phyloP scores from a whole-genome alignment of 2,888 invertebrate species.

The Prosopocoilus inquinatus region DNA sequence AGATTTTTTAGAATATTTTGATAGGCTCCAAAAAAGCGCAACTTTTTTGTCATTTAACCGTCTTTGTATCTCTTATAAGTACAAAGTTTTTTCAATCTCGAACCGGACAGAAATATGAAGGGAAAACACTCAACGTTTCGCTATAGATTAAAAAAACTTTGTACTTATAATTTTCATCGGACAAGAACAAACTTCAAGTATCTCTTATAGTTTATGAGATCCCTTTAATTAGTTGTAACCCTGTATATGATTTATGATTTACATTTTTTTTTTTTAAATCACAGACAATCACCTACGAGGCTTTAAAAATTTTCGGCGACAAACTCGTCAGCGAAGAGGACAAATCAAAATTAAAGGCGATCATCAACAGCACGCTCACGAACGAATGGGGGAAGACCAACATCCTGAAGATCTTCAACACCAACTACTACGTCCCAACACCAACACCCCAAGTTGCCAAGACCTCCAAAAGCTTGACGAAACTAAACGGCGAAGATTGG shows the following conservation, averaged over 20 bases:
- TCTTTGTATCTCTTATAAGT: no score
- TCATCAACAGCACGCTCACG: conserved; percentile 57
- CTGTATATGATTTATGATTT: not conserved
- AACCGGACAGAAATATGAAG: no score
- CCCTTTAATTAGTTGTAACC: no score
- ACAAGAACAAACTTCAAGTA: no score
- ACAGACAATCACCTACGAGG: conserved; percentile 74
- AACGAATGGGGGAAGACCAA: conserved; percentile 42
- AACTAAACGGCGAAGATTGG: conserved; percentile 60
- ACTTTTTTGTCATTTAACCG: no score
- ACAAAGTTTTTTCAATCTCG: no score
- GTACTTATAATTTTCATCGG: no score
- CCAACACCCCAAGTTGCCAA: conserved; percentile 26
- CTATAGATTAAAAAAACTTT: no score
- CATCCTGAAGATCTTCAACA: conserved; percentile 28
- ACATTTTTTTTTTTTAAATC: conserved; percentile 21
- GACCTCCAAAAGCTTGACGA: conserved; percentile 27
- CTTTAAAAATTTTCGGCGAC: conserved; percentile 72
- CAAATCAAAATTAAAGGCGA: conserved; percentile 61
- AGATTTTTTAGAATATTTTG: no score
- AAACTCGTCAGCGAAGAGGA: conserved; percentile 67
- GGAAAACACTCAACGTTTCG: no score
- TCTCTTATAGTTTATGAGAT: no score
- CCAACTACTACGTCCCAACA: conserved; percentile 39
- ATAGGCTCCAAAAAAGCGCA: no score